These are phyloP conservation scores for Babylonia areolata DNA, from an alignment of 1,140 invertebrate species.

Conservation along the genomic window DNA sequence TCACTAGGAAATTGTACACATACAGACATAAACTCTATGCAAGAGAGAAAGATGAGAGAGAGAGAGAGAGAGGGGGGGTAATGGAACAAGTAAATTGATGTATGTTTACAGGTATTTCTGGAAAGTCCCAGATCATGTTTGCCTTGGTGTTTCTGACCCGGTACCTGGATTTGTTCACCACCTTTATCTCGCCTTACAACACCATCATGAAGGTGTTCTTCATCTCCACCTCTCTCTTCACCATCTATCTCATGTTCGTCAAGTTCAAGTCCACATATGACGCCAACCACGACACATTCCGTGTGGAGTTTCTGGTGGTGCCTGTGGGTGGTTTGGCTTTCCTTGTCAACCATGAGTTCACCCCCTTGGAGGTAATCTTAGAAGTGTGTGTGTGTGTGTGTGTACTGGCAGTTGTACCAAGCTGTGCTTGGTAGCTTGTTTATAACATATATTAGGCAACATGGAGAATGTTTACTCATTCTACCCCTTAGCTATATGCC, in stretches of 20 bases:
- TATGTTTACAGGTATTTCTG: constrained; percentile 90
- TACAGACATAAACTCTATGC: too few species aligned
- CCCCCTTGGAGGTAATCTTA: constrained; percentile 87
- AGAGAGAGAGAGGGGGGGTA: too few species aligned
- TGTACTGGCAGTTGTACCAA: too few species aligned
- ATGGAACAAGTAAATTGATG: too few species aligned
- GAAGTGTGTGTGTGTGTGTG: too few species aligned
- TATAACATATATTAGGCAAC: too few species aligned
- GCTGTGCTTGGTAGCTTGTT: too few species aligned
- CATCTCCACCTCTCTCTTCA: constrained; percentile 91
- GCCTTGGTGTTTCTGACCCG: constrained; percentile 95
- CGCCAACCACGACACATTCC: constrained; percentile 98
- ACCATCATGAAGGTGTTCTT: constrained; percentile 98
- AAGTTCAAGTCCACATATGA: constrained; percentile 98
- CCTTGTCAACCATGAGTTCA: constrained; percentile 96
- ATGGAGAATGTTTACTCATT: too few species aligned
- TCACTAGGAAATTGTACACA: too few species aligned
- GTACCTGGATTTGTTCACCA: constrained; percentile 97
- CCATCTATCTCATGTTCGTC: constrained; percentile 96
- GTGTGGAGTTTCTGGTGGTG: constrained; percentile 95
- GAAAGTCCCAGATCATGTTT: constrained; percentile 98
- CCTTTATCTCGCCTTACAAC: constrained; percentile 97
- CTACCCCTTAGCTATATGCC: too few species aligned
- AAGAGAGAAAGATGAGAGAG: too few species aligned
- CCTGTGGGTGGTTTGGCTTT: constrained; percentile 91